These are phyloP conservation scores for Tenthredo amoena DNA, from an alignment of 2,888 invertebrate genomes.

Conservation along the genomic window DNA sequence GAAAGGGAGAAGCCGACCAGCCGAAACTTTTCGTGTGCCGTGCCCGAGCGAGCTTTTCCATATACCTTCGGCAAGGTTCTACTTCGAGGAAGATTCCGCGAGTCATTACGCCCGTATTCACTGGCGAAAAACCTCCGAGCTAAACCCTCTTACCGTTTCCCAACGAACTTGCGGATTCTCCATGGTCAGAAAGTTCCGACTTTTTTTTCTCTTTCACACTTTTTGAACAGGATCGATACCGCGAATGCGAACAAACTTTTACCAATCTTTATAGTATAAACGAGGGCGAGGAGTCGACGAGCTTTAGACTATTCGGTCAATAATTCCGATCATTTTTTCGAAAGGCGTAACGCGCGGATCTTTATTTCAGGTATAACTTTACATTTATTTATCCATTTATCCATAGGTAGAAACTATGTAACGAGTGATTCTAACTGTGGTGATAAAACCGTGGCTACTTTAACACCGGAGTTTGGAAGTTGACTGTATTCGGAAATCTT, in stretches of 20 bases:
- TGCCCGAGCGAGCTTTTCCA: neutral
- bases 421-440: neutral
- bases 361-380: neutral
- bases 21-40: neutral
- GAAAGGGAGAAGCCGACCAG: neutral
- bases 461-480: neutral
- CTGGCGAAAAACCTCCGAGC: conserved; percentile 15
- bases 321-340: neutral
- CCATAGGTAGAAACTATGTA: neutral
- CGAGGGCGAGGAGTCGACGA: neutral
- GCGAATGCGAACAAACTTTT: neutral
- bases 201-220: conserved; percentile 22
- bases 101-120: conserved; percentile 48
- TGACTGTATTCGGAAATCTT: neutral
- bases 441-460: neutral
- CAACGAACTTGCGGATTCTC: conserved; percentile 22
- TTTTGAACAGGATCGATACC: neutral
- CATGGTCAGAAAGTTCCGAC: conserved; percentile 23
- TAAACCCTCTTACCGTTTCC: neutral
- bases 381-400: too few relatives aligned
- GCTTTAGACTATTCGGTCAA: neutral
- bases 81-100: conserved; percentile 36
- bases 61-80: neutral
- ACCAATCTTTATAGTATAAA: neutral
- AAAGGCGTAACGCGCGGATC: neutral